These are phyloP conservation scores for Typhlichthys subterraneus DNA, from an alignment of 2,797 vertebrate genomes.

Conservation along the genomic window DNA sequence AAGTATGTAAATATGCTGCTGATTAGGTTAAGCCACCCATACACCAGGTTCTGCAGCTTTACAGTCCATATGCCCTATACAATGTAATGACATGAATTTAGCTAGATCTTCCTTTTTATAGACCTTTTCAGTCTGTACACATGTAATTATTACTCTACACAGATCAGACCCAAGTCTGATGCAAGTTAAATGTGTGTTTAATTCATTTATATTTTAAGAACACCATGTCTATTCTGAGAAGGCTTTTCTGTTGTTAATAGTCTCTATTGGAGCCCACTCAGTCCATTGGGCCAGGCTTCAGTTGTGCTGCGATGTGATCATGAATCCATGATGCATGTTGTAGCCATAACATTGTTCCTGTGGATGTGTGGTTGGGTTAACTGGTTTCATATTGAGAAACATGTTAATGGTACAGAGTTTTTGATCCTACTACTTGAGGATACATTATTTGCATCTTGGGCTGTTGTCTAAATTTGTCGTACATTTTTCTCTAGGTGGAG, in stretches of 20 bases:
- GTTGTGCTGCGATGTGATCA: constrained; percentile 9
- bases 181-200: neutral
- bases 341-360: too few relatives aligned
- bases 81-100: too few relatives aligned
- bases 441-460: neutral
- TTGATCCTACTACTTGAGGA: neutral
- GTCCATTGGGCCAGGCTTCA: neutral
- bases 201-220: neutral
- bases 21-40: neutral
- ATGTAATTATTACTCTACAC: too few relatives aligned
- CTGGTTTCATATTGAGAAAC: neutral
- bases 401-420: neutral
- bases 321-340: constrained; percentile 6
- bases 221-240: neutral
- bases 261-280: neutral
- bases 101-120: too few relatives aligned
- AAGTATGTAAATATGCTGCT: constrained; percentile 1
- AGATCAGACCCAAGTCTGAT: too few relatives aligned
- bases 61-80: too few relatives aligned
- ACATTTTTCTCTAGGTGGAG: constrained; percentile 79
- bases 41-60: neutral
- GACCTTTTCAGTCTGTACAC: too few relatives aligned
- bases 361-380: neutral
- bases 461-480: constrained; percentile 13
- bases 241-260: neutral